Percentiles rank a stretch among this genome's conserved stretches.
Evolutionary conservation across 2,797 vertebrate species (phyloP).

Genomic region (Threskiornis aethiopicus): DNA sequence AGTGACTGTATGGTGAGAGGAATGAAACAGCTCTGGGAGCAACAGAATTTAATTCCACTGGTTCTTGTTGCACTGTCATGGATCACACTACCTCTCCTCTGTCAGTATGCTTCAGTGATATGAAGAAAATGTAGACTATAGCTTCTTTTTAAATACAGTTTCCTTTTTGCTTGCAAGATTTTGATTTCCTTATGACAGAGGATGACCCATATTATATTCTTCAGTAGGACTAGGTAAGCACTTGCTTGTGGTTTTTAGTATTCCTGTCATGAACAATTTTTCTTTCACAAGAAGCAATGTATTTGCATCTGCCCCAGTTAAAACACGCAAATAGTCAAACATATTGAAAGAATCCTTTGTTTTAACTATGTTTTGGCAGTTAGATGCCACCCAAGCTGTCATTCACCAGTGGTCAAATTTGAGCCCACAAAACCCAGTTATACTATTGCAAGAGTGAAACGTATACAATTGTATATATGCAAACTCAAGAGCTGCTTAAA

Average conservation of each 20-base stretch:
- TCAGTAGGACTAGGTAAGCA: conserved; percentile 83
- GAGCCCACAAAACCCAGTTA: not conserved
- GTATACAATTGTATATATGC: too few species aligned
- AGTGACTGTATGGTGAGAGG: not conserved
- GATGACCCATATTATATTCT: conserved; percentile 90
- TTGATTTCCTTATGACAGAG: conserved; percentile 88
- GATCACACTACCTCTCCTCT: not conserved
- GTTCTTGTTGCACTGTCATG: not conserved
- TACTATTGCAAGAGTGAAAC: not conserved
- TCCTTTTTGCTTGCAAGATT: conserved; percentile 77
- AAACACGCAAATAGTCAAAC: not conserved
- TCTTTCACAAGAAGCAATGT: not conserved
- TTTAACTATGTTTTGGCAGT: not conserved
- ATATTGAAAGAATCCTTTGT: not conserved
- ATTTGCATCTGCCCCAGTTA: not conserved
- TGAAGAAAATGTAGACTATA: not conserved
- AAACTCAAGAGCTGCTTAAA: not conserved
- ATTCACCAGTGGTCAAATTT: not conserved
- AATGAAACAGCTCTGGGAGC: not conserved
- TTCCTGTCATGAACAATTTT: not conserved
- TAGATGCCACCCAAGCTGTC: not conserved
- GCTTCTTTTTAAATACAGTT: not conserved
- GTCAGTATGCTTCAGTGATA: not conserved
- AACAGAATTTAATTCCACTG: not conserved
- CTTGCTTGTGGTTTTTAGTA: not conserved